These are phyloP conservation scores for Aporophyla lueneburgensis DNA, from an alignment of 2,888 invertebrate genomes.

Conservation along the genomic window DNA sequence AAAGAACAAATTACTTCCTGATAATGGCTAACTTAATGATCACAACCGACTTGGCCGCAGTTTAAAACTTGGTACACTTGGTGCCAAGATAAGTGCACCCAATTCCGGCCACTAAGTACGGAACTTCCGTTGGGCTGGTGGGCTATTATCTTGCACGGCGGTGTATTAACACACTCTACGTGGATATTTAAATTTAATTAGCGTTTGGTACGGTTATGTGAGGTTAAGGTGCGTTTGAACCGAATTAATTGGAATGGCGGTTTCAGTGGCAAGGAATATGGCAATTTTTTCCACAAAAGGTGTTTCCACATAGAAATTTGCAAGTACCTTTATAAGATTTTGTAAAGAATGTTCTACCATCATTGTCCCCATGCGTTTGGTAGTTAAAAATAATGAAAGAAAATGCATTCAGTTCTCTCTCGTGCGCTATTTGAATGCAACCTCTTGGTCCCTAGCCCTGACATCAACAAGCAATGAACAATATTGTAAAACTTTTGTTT, in stretches of 20 bases:
- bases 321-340: background rate
- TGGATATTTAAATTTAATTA: conserved; percentile 48
- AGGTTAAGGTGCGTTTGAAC: background rate
- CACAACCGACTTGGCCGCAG: conserved; percentile 28
- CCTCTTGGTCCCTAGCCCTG: too few relatives aligned
- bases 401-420: too few relatives aligned
- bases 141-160: conserved; percentile 41
- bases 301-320: background rate
- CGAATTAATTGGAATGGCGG: conserved; percentile 15
- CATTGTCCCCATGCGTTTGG: background rate
- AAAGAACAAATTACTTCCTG: conserved; percentile 25
- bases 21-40: conserved; percentile 40
- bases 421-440: background rate
- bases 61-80: conserved; percentile 45
- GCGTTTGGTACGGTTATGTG: conserved; percentile 23
- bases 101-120: conserved; percentile 57
- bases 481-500: too few relatives aligned
- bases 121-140: conserved; percentile 14
- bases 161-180: conserved; percentile 38
- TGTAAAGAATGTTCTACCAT: background rate
- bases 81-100: conserved; percentile 56
- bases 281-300: background rate
- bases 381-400: background rate
- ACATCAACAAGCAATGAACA: too few relatives aligned
- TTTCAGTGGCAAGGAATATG: background rate